Percentiles rank a stretch among this genome's conserved stretches.
These are phyloP conservation scores for Girardia tigrina DNA, from an alignment of 2,888 invertebrate genomes.

Conservation along the genomic window DNA sequence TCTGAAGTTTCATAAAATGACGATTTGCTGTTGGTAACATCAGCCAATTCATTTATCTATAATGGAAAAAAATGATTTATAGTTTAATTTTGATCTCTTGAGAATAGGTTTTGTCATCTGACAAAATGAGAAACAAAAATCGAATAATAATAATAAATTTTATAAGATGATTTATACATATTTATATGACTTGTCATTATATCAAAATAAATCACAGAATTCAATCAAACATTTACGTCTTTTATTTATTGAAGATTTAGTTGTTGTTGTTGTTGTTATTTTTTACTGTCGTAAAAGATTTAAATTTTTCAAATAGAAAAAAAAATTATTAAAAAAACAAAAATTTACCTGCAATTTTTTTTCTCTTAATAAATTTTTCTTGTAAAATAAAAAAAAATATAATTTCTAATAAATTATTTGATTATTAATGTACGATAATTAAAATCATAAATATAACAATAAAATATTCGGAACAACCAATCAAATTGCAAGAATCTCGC, in stretches of 20 bases:
- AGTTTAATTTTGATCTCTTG: neutral
- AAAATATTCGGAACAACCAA: neutral
- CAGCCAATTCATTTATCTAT: neutral
- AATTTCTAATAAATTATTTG: neutral
- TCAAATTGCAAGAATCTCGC: neutral
- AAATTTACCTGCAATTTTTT: neutral
- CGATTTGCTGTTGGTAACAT: slow-evolving; percentile 18
- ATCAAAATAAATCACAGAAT: slow-evolving; percentile 21
- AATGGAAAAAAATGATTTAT: neutral
- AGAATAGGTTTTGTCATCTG: neutral
- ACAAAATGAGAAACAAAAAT: neutral
- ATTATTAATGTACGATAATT: neutral
- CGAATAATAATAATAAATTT: no score
- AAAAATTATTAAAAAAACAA: neutral
- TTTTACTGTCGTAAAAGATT: neutral
- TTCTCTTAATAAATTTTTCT: neutral
- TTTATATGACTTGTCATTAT: slow-evolving; percentile 14
- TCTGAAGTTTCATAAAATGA: neutral
- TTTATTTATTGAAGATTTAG: neutral
- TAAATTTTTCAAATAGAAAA: neutral
- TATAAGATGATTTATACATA: slow-evolving; percentile 5
- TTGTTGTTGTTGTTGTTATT: neutral
- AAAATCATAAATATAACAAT: slow-evolving; percentile 18
- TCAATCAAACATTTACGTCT: neutral
- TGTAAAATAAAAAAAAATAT: neutral